These are phyloP conservation scores for Drosophila macrospina DNA, from an alignment of 2,888 invertebrate genomes.

Conservation along the genomic window DNA sequence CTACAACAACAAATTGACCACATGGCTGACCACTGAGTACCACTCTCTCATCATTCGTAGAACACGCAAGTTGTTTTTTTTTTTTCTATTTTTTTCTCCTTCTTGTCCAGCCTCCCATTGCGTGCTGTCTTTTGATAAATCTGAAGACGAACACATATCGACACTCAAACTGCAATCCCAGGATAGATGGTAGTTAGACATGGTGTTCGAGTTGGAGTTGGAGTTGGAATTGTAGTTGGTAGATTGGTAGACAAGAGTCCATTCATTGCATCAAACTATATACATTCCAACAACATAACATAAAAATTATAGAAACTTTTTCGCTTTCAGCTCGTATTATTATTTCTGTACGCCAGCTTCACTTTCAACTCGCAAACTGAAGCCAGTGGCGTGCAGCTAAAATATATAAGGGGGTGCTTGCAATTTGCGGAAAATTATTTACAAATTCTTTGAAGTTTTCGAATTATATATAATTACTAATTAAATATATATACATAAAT, in stretches of 20 bases:
- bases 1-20: conserved; percentile 15
- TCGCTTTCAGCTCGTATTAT: conserved; percentile 61
- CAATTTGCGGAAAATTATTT: not conserved
- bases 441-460: too few species aligned
- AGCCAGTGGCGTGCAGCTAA: conserved; percentile 31
- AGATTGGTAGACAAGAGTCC: conserved; percentile 9
- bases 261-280: conserved; percentile 18
- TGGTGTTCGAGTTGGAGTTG: not conserved
- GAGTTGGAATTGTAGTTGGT: conserved; percentile 8
- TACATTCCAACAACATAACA: conserved; percentile 13
- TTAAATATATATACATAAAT: too few species aligned
- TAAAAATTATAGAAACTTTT: conserved; percentile 70
- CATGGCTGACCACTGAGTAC: conserved; percentile 30
- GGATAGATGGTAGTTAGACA: conserved; percentile 21
- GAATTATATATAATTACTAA: too few species aligned
- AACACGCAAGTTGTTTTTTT: conserved; percentile 40
- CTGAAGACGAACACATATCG: conserved; percentile 56
- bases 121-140: conserved; percentile 73
- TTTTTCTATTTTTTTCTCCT: not conserved
- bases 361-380: conserved; percentile 29
- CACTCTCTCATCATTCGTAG: conserved; percentile 7
- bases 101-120: conserved; percentile 32
- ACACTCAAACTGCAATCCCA: conserved; percentile 67
- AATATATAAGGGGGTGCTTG: not conserved
- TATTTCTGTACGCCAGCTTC: conserved; percentile 50